These are phyloP conservation scores for Bombus affinis DNA, from an alignment of 1,140 invertebrate species.

Conservation along the genomic window DNA sequence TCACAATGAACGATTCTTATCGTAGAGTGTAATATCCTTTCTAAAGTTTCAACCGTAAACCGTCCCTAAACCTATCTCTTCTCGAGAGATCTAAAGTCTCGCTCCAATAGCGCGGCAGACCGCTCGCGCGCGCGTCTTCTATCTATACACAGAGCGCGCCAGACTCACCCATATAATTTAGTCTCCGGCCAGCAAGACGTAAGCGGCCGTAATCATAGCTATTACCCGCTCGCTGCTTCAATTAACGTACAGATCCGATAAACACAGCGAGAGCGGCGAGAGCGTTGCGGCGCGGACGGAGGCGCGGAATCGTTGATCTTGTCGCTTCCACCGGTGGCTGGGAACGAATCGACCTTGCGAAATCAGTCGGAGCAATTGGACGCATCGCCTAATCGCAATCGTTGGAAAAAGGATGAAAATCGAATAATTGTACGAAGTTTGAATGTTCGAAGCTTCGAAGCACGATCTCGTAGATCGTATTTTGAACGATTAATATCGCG, in stretches of 20 bases:
- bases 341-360: conserved; percentile 40
- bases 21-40: neutral
- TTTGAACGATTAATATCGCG: too few relatives aligned
- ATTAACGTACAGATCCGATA: conserved; percentile 53
- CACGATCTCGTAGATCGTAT: neutral
- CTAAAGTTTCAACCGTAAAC: conserved; percentile 6
- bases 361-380: conserved; percentile 3
- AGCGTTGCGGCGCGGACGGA: conserved; percentile 9
- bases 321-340: conserved; percentile 16
- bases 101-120: neutral
- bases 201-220: conserved; percentile 49
- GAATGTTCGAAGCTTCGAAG: neutral
- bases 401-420: neutral
- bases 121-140: neutral
- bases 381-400: neutral
- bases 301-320: conserved; percentile 20
- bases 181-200: conserved; percentile 30
- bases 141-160: neutral
- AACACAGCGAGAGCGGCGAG: conserved; percentile 1
- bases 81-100: neutral
- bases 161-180: conserved; percentile 51
- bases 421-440: neutral
- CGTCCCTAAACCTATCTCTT: neutral
- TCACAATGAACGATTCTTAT: neutral
- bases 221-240: conserved; percentile 46